A percentile compares a stretch with the other conserved stretches of the same genome.
Conservation (phyloP, 2,113 vertebrate species). For the Pelvicachromis taeniatus region DNA sequence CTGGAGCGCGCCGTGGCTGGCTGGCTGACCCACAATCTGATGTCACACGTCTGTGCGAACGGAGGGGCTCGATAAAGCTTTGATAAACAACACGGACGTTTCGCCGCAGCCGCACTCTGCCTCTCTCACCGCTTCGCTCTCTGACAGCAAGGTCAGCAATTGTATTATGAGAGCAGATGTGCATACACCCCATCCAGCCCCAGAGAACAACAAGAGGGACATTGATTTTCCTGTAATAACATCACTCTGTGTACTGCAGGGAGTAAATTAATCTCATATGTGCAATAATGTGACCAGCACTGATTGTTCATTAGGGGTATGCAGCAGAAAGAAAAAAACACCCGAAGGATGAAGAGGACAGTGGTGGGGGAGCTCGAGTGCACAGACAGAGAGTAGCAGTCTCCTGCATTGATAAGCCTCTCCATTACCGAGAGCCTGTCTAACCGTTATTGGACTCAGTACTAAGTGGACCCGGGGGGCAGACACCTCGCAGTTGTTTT, state of each 20-base stretch:
- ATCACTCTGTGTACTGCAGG: conserved; percentile 54
- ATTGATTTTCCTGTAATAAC: conserved; percentile 74
- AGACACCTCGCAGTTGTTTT: conserved; percentile 32
- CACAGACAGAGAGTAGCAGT: conserved; percentile 21
- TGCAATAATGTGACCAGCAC: conserved; percentile 56
- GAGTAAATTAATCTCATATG: conserved; percentile 68
- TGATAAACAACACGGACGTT: conserved; percentile 62
- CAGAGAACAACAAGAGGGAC: conserved; percentile 66
- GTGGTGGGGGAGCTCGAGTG: not conserved
- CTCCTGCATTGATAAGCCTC: conserved; percentile 43
- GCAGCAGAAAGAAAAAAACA: not conserved
- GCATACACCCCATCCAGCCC: conserved; percentile 52
- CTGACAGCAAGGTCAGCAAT: conserved; percentile 74
- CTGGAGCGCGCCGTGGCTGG: conserved; percentile 5
- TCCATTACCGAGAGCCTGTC: conserved; percentile 48
- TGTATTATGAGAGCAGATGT: conserved; percentile 75
- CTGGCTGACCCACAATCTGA: conserved; percentile 45
- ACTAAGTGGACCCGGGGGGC: conserved; percentile 54
- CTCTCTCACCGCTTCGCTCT: conserved; percentile 22
- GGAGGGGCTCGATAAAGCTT: conserved; percentile 60
- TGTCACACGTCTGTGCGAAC: conserved; percentile 50
- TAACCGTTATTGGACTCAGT: conserved; percentile 57
- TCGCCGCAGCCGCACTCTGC: conserved; percentile 41
- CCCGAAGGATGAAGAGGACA: conserved; percentile 8
- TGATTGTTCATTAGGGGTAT: conserved; percentile 53